A percentile compares a stretch with the other conserved stretches of the same genome.
Conservation (phyloP, 1,140 invertebrate species). For the Popillia japonica region DNA sequence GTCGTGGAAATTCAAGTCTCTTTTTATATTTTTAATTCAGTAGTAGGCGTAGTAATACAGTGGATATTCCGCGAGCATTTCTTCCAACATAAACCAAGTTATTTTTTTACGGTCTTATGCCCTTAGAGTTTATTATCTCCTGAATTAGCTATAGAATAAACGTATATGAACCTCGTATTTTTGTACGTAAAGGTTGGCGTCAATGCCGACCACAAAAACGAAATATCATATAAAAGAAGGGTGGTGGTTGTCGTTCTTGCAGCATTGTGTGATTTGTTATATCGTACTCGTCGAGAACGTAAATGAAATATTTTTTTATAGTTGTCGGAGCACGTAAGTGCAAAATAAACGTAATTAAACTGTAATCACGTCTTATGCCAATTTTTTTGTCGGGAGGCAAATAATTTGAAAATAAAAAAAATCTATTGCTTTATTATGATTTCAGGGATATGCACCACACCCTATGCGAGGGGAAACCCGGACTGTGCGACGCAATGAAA, state of each 20-base stretch:
- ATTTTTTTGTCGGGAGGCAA: no score
- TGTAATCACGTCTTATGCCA: no score
- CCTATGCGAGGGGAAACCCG: slow-evolving; percentile 74
- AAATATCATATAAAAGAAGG: not conserved
- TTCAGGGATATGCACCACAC: slow-evolving; percentile 84
- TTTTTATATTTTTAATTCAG: slow-evolving; percentile 13
- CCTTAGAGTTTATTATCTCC: not conserved
- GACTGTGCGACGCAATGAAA: slow-evolving; percentile 87
- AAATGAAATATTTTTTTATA: no score
- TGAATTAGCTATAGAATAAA: not conserved
- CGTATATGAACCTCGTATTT: not conserved
- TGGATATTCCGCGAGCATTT: not conserved
- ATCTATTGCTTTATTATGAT: not conserved
- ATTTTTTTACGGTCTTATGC: not conserved
- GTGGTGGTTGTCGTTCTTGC: no score
- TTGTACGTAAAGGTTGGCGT: not conserved
- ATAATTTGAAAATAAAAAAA: no score
- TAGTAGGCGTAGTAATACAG: not conserved
- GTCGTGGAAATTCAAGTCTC: slow-evolving; percentile 6
- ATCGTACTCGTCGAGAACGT: no score
- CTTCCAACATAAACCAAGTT: slow-evolving; percentile 2
- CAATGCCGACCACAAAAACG: not conserved
- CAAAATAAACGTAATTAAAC: no score
- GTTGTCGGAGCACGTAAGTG: no score
- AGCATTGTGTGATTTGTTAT: no score